These are phyloP conservation scores for Erinaceus europaeus DNA, from an alignment of 2,113 vertebrate species.

Conservation along the genomic window DNA sequence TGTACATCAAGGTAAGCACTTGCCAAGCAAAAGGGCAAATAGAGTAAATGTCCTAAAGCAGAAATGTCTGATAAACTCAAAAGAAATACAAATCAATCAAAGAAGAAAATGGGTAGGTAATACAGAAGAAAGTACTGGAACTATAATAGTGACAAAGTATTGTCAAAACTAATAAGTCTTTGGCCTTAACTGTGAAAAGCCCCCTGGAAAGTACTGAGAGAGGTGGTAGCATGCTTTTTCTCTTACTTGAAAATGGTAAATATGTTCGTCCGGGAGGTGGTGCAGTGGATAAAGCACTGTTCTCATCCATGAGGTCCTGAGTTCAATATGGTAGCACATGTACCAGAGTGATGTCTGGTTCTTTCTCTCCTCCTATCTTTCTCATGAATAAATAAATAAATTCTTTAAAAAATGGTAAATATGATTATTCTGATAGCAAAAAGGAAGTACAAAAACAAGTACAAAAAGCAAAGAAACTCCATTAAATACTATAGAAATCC, in stretches of 20 bases:
- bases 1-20: accelerated
- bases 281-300: too few relatives aligned
- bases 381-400: too few relatives aligned
- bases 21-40: background rate
- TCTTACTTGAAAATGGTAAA: background rate
- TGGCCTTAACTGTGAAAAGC: background rate
- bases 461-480: background rate
- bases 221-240: accelerated
- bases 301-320: too few relatives aligned
- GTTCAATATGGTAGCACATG: too few relatives aligned
- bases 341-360: too few relatives aligned
- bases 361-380: too few relatives aligned
- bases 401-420: background rate
- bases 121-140: background rate
- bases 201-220: accelerated
- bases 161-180: too few relatives aligned
- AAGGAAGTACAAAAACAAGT: background rate
- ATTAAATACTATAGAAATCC: background rate
- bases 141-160: accelerated
- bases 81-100: background rate
- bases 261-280: too few relatives aligned
- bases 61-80: accelerated
- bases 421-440: background rate
- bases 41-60: background rate
- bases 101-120: background rate